Conservation (phyloP, 2,113 vertebrate species). For the Melanocharis versteri region DNA sequence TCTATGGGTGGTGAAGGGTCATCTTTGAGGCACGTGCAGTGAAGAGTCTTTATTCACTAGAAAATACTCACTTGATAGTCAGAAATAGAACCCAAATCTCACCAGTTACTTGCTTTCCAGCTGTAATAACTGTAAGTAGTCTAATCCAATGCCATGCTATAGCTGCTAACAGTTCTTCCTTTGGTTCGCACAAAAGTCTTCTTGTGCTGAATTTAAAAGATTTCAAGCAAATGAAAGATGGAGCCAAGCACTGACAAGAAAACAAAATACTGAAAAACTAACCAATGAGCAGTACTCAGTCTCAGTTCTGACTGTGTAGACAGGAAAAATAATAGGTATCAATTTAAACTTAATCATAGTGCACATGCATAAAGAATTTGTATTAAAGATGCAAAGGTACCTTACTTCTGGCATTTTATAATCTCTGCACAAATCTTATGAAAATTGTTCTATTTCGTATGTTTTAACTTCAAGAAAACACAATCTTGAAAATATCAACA, state of each 20-base stretch:
- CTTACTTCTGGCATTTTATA: neutral
- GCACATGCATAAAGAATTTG: neutral
- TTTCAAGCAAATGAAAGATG: slow-evolving; percentile 8
- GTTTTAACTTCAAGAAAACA: neutral
- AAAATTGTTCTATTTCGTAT: neutral
- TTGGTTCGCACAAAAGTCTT: neutral
- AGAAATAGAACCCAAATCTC: slow-evolving; percentile 2
- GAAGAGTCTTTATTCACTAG: neutral
- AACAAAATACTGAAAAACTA: neutral
- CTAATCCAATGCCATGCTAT: neutral
- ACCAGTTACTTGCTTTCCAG: slow-evolving; percentile 5
- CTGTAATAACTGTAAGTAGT: neutral
- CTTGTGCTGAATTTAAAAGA: neutral
- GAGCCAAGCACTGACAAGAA: neutral
- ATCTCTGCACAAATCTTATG: neutral
- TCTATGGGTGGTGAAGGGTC: neutral
- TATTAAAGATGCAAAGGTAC: neutral
- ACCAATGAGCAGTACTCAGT: neutral
- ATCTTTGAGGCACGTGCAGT: neutral
- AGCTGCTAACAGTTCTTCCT: neutral
- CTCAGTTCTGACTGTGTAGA: neutral
- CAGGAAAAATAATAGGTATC: neutral
- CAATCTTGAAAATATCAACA: neutral
- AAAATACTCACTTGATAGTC: neutral
- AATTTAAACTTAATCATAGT: neutral